These are phyloP conservation scores for Minunthozetes semirufus DNA, from an alignment of 2,888 invertebrate species.

Conservation along the genomic window DNA sequence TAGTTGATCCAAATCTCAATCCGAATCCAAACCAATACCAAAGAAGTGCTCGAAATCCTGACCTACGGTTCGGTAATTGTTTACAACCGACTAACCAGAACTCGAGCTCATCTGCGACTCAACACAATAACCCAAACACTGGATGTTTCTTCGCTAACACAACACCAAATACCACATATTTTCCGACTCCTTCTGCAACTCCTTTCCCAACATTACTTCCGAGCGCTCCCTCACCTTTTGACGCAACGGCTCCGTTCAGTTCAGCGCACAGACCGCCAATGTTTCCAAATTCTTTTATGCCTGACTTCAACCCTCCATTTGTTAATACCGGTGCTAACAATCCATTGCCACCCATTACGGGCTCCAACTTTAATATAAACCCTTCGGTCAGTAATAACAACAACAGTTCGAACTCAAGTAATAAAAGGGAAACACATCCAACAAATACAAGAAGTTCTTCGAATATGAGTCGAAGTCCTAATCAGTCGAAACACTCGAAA, in stretches of 20 bases:
- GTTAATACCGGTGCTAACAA: conserved; percentile 8
- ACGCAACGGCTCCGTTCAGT: not conserved
- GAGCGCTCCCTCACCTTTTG: conserved; percentile 14
- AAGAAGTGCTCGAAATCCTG: not conserved
- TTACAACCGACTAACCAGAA: conserved; percentile 5
- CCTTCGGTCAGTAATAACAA: not conserved
- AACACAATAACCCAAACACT: conserved; percentile 5
- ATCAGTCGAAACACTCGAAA: conserved; percentile 15
- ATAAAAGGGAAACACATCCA: not conserved
- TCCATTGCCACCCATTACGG: not conserved
- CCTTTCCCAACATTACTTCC: conserved; percentile 6
- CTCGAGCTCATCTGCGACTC: not conserved
- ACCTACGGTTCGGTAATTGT: not conserved
- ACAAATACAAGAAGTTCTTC: conserved; percentile 17
- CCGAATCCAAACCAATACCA: not conserved
- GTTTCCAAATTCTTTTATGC: conserved; percentile 16
- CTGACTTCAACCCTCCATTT: conserved; percentile 15
- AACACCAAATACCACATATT: not conserved
- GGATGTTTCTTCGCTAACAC: conserved; percentile 26
- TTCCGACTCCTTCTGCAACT: not conserved
- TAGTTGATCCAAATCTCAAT: not conserved
- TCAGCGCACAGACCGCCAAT: conserved; percentile 17
- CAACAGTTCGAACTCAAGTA: not conserved
- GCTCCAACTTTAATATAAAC: conserved; percentile 13
- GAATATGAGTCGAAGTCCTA: conserved; percentile 17